phyloP scores from a whole-genome alignment of 2,113 vertebrate species.

The Anser brachyrhynchus region DNA sequence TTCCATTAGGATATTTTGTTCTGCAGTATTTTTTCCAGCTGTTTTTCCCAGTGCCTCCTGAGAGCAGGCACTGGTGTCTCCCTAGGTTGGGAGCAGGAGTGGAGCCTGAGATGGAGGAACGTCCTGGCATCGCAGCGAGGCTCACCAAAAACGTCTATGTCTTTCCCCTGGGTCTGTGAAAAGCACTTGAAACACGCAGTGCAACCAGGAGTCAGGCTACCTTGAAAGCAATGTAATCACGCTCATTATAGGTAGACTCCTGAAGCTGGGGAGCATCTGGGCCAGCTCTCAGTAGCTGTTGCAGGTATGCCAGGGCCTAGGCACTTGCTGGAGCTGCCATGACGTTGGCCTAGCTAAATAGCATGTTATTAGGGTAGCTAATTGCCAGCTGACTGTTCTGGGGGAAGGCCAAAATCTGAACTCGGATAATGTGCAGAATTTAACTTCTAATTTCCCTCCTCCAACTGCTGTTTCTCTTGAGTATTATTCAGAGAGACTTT shows the following conservation, averaged over 20 bases:
- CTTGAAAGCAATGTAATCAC: conserved; percentile 45
- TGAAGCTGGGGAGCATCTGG: background rate
- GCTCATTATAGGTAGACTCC: background rate
- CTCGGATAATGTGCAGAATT: accelerated
- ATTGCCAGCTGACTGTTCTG: accelerated
- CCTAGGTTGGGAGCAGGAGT: background rate
- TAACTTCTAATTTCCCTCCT: background rate
- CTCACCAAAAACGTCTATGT: accelerated
- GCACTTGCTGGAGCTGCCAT: background rate
- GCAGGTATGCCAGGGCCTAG: background rate
- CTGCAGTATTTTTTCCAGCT: background rate
- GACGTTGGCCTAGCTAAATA: background rate
- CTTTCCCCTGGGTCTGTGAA: background rate
- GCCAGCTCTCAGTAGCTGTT: background rate
- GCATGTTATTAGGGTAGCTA: background rate
- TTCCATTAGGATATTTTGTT: background rate
- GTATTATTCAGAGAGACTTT: background rate
- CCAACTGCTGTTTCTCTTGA: background rate
- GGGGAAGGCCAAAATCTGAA: background rate
- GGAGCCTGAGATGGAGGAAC: background rate
- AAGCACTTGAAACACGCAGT: background rate
- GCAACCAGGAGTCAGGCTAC: conserved; percentile 11
- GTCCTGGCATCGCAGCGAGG: accelerated
- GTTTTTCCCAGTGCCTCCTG: background rate
- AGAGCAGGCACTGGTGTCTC: background rate